These are phyloP conservation scores for Himantopus leucocephalus DNA, from an alignment of 2,113 vertebrate species.

Conservation along the genomic window DNA sequence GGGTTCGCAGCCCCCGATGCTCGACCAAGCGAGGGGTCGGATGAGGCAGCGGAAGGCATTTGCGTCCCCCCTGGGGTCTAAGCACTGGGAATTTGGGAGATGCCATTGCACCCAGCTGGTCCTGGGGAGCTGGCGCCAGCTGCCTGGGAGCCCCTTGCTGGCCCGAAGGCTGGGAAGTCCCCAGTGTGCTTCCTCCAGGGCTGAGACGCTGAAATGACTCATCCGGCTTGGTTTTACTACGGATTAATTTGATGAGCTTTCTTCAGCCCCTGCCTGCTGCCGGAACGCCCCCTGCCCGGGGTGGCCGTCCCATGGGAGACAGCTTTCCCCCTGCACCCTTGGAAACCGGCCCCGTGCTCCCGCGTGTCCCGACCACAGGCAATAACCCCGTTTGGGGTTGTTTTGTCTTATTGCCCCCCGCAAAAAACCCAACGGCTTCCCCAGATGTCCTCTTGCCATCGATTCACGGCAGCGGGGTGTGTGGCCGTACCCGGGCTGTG, in stretches of 20 bases:
- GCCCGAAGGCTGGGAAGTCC: neutral
- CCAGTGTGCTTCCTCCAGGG: neutral
- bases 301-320: neutral
- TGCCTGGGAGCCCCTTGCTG: neutral
- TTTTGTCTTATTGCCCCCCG: neutral
- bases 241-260: neutral
- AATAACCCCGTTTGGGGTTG: neutral
- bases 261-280: neutral
- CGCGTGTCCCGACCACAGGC: rapidly evolving
- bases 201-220: neutral
- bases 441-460: neutral
- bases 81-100: neutral
- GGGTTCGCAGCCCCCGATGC: too few species aligned
- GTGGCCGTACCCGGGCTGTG: neutral
- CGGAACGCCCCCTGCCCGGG: neutral
- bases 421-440: neutral
- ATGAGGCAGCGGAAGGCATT: neutral
- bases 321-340: neutral
- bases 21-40: rapidly evolving
- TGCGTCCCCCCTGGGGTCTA: rapidly evolving
- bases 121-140: neutral
- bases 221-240: neutral
- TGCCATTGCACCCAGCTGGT: neutral
- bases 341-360: neutral
- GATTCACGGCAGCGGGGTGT: rapidly evolving